Percentiles rank a stretch among this genome's conserved stretches.
Evolutionary conservation across 2,113 vertebrate species (phyloP).

Genomic region (Cebus imitator): DNA sequence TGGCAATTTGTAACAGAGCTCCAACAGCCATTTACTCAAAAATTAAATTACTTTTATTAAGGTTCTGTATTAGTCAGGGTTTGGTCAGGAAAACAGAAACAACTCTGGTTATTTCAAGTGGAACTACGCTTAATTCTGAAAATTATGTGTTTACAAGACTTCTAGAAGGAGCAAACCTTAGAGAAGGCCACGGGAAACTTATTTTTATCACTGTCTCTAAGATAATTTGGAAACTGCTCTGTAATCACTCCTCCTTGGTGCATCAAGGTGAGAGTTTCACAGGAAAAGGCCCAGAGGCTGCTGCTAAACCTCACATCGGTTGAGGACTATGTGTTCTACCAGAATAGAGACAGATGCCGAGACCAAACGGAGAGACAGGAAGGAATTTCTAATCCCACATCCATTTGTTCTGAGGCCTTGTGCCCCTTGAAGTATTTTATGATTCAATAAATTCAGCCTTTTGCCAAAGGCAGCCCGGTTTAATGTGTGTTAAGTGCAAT

Average conservation of each 20-base stretch:
- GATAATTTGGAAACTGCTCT: neutral
- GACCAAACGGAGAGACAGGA: neutral
- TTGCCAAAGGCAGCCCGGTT: neutral
- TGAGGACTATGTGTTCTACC: neutral
- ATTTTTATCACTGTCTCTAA: neutral
- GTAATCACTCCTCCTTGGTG: neutral
- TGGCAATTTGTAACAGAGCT: neutral
- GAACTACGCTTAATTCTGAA: neutral
- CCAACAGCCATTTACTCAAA: neutral
- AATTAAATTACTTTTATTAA: neutral
- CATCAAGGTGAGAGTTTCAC: neutral
- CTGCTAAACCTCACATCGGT: neutral
- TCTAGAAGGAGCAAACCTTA: neutral
- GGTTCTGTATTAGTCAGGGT: neutral
- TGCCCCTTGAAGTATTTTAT: neutral
- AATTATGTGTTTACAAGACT: neutral
- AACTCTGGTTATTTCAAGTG: neutral
- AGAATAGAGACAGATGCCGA: neutral
- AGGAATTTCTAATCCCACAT: neutral
- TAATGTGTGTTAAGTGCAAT: neutral
- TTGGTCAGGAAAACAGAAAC: neutral
- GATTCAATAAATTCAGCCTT: neutral
- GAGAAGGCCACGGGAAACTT: neutral
- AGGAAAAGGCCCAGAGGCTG: neutral
- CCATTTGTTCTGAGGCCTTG: neutral